Evolutionary conservation across 1,140 invertebrate species (phyloP).

Genomic region (Platyscapa corneri): DNA sequence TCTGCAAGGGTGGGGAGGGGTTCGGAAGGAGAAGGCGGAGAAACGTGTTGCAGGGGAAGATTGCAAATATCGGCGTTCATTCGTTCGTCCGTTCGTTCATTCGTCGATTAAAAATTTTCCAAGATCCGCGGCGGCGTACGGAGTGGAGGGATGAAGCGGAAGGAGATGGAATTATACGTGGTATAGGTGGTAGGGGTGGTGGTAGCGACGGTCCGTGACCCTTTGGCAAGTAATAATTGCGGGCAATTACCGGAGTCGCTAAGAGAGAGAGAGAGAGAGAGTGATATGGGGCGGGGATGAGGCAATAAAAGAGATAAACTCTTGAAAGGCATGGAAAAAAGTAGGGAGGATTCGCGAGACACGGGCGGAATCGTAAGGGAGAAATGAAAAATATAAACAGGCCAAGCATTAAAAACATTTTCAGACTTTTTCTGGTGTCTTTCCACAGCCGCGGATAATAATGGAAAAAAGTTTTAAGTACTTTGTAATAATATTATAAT

Average conservation of each 20-base stretch:
- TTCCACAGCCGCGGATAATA: background rate
- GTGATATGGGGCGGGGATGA: background rate
- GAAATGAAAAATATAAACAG: too few species aligned
- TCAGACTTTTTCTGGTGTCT: too few species aligned
- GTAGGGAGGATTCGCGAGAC: background rate
- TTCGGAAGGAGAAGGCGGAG: constrained; percentile 48
- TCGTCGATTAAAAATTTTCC: constrained; percentile 63
- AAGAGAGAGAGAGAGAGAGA: constrained; percentile 38
- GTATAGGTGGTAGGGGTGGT: background rate
- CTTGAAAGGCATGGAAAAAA: background rate
- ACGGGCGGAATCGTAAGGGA: too few species aligned
- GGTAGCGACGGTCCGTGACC: constrained; percentile 64
- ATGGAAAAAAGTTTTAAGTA: constrained; percentile 2
- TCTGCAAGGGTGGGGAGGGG: constrained; percentile 28
- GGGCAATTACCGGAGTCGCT: constrained; percentile 63
- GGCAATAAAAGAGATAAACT: background rate
- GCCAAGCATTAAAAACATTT: too few species aligned
- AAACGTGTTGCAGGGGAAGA: constrained; percentile 57
- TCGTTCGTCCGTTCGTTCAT: constrained; percentile 43
- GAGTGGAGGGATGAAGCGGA: constrained; percentile 6
- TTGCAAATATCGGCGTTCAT: constrained; percentile 59
- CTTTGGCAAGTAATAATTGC: constrained; percentile 66
- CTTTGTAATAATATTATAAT: constrained; percentile 11
- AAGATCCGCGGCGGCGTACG: constrained; percentile 44
- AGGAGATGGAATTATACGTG: background rate